phyloP scores from a whole-genome alignment of 2,888 invertebrate species.

The Andricus curvator region DNA sequence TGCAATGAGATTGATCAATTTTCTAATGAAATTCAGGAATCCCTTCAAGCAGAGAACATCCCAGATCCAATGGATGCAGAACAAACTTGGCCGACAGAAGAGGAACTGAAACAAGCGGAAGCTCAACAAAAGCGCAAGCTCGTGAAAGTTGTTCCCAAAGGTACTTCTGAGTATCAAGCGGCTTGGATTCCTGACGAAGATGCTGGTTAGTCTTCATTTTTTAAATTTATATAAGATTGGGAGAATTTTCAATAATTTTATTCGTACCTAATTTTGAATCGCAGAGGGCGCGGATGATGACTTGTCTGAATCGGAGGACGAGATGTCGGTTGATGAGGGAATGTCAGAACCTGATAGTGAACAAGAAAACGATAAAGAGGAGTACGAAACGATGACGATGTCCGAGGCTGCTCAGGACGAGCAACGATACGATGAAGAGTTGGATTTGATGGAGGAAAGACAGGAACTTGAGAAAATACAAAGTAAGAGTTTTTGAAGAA shows the following conservation, averaged over 20 bases:
- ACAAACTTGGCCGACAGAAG: constrained; percentile 97
- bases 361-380: constrained; percentile 81
- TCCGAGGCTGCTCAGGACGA: constrained; percentile 74
- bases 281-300: constrained; percentile 59
- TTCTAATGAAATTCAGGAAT: constrained; percentile 79
- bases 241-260: not conserved
- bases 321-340: constrained; percentile 73
- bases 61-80: constrained; percentile 96
- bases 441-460: constrained; percentile 89
- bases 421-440: constrained; percentile 78
- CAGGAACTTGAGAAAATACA: constrained; percentile 87
- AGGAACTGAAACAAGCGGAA: constrained; percentile 89
- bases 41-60: constrained; percentile 88
- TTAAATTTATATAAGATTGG: constrained; percentile 10
- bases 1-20: constrained; percentile 44
- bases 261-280: not conserved
- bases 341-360: constrained; percentile 67
- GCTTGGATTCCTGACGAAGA: constrained; percentile 93
- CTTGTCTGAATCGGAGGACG: constrained; percentile 79
- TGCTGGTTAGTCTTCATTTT: constrained; percentile 65
- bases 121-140: constrained; percentile 83
- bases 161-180: constrained; percentile 98
- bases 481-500: constrained; percentile 70
- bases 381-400: constrained; percentile 82
- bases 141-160: constrained; percentile 93